Evolutionary conservation across 2,797 vertebrate genomes (phyloP), one percentile per base, ranked within the genome.

Genomic region (Rhinatrema bivittatum): DNA sequence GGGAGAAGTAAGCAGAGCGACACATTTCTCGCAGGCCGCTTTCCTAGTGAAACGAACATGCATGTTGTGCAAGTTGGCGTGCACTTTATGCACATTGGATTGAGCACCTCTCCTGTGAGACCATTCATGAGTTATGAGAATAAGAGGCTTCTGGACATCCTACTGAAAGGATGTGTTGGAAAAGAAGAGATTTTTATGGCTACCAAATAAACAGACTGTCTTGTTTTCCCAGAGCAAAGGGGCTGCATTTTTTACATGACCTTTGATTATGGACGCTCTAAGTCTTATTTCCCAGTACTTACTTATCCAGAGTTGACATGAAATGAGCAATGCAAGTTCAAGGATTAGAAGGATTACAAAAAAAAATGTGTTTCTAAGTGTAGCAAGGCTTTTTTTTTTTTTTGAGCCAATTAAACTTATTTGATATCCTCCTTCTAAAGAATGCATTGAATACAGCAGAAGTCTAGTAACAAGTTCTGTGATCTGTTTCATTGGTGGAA

Each of bases 121-220:
- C 36, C 58, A 41, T 29, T 35, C 32, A 36, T 25, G 40, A 28
- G 12, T 34, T 60, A 32, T 55, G 48, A 54, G 68, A 65, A 32
- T 30, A 34, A 39, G 56, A 44, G 40, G 32, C 35, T 51, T 56
- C 47, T 1, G 10, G 1, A 16, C 13, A 14, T 13, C 12, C 17
- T 13, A 16, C 5, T 6, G 16, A 5, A 20, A 20, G 6, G n/a
- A 12, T 46, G 42, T 45, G 14, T 40, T 48, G 33, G 41, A 61
- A 42, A 29, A 27, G 50, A 22, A 20, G 31, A 25, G 50, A 57
- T 39, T 43, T 43, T 44, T 46, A 33, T 0, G 2, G 40, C 39
- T 51, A 56, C 62, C 61, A 53, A 71, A 60, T n/a, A 43, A 4
- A 13, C 36, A 38, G 11, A 28, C 42, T n/a, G n/a, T n/a, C n/a